These are phyloP conservation scores for Anser brachyrhynchus DNA, from an alignment of 2,113 vertebrate genomes.

Conservation along the genomic window DNA sequence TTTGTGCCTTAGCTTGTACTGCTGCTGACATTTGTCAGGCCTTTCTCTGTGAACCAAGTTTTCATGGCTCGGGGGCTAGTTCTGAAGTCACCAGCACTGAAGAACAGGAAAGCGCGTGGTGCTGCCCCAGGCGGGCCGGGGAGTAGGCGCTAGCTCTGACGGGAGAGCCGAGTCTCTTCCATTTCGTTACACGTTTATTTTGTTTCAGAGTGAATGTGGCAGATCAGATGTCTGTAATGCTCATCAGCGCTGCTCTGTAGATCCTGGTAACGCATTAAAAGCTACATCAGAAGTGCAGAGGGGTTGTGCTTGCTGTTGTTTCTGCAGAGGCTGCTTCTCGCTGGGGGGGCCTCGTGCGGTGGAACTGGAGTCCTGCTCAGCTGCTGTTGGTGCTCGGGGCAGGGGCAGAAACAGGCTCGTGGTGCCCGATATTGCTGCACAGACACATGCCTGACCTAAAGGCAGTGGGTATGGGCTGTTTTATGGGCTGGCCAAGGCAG, in stretches of 20 bases:
- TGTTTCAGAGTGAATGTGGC: neutral
- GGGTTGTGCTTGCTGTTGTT: neutral
- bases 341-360: neutral
- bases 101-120: neutral
- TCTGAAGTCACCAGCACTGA: neutral
- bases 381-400: neutral
- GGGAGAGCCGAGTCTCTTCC: neutral
- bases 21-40: neutral
- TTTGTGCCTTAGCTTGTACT: neutral
- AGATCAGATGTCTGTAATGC: neutral
- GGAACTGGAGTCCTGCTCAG: neutral
- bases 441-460: neutral
- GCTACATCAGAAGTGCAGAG: neutral
- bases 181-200: neutral
- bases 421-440: neutral
- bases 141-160: neutral
- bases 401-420: neutral
- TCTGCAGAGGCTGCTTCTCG: neutral
- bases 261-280: neutral
- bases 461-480: neutral
- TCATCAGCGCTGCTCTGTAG: neutral
- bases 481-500: fast-evolving
- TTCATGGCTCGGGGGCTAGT: neutral
- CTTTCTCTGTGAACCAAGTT: neutral
- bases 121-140: neutral